These are phyloP conservation scores for Drosophila setosimentum DNA, from an alignment of 2,888 invertebrate species.

Conservation along the genomic window DNA sequence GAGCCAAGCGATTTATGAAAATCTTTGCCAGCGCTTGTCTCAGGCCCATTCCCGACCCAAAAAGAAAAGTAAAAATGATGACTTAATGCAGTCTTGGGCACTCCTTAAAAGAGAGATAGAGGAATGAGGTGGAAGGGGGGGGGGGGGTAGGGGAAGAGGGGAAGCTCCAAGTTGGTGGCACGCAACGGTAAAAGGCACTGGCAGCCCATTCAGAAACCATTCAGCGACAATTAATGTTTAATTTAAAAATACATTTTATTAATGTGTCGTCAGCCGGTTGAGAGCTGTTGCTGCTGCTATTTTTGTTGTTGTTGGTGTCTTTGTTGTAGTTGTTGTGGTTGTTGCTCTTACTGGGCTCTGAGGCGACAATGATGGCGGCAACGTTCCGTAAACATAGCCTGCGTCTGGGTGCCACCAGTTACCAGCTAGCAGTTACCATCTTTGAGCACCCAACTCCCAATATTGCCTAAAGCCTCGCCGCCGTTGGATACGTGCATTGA, in stretches of 20 bases:
- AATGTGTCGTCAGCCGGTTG: constrained; percentile 75
- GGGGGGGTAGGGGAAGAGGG: not conserved
- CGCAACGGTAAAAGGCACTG: constrained; percentile 43
- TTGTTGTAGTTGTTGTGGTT: not conserved
- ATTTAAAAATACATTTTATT: constrained; percentile 81
- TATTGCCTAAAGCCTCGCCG: constrained; percentile 46
- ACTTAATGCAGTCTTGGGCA: constrained; percentile 68
- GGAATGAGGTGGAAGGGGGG: not conserved
- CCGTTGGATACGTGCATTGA: constrained; percentile 76
- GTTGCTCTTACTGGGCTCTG: constrained; percentile 9
- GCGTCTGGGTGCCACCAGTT: constrained; percentile 14
- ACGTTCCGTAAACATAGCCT: constrained; percentile 57
- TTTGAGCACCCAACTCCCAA: constrained; percentile 27
- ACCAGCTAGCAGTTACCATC: constrained; percentile 23
- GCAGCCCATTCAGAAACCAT: constrained; percentile 68
- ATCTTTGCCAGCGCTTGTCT: constrained; percentile 38
- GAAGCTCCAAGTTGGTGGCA: not conserved
- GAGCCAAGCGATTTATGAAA: constrained; percentile 74
- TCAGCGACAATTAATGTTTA: constrained; percentile 79
- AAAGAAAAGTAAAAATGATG: constrained; percentile 66
- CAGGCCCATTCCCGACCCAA: not conserved
- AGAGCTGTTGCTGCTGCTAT: constrained; percentile 38
- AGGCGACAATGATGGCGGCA: constrained; percentile 61
- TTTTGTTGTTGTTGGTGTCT: not conserved
- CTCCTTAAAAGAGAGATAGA: constrained; percentile 26